Percentiles rank a stretch among this genome's conserved stretches.
Evolutionary conservation across 1,140 invertebrate species (phyloP).

Genomic region (Pteromalus puparum): DNA sequence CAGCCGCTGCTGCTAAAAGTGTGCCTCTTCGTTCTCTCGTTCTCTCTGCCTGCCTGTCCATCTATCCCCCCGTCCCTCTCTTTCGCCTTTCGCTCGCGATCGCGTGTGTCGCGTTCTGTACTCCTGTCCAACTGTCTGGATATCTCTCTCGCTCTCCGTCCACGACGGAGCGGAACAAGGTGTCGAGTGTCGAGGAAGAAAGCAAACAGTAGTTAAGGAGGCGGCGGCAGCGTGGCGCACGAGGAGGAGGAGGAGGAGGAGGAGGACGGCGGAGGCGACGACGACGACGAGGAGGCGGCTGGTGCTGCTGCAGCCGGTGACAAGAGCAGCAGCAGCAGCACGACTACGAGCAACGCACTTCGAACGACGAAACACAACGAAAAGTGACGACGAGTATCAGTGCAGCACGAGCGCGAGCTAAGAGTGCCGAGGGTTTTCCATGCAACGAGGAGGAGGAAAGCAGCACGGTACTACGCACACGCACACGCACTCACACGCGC

Average conservation of each 20-base stretch:
- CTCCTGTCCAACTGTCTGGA: not conserved
- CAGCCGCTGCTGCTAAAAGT: conserved; percentile 28
- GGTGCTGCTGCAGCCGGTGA: conserved; percentile 1
- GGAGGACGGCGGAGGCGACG: not conserved
- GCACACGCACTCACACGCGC: not conserved
- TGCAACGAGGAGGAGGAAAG: conserved; percentile 20
- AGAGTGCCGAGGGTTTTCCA: conserved; percentile 11
- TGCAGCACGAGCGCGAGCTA: not conserved
- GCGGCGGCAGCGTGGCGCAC: not conserved
- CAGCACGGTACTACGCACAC: conserved; percentile 2
- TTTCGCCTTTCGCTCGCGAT: not conserved
- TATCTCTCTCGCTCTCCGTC: not conserved
- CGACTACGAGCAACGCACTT: conserved; percentile 15
- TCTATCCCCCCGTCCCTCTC: not conserved
- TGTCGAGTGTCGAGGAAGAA: not conserved
- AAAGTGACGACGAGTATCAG: not conserved
- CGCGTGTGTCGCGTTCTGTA: not conserved
- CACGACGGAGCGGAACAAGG: not conserved
- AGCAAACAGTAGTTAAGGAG: not conserved
- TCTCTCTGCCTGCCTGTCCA: not conserved
- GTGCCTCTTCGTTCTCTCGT: not conserved
- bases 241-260: not conserved
- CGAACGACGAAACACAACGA: conserved; percentile 18
- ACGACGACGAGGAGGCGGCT: not conserved
- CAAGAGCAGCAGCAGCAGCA: not conserved